Conservation (phyloP, 2,797 vertebrate species). For the Emys orbicularis region DNA sequence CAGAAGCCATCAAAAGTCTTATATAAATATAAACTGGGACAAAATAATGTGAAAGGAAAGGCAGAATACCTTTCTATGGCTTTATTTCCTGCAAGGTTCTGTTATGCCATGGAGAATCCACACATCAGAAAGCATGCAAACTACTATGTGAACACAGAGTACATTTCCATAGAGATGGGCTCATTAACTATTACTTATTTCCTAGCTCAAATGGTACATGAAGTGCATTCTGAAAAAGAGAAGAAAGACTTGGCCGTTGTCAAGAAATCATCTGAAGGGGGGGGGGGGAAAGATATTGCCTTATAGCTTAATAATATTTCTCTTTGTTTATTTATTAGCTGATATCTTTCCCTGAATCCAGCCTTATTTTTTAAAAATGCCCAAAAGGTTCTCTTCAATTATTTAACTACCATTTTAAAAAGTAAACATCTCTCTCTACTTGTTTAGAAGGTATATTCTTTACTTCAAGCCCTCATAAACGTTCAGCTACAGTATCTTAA, state of each 20-base stretch:
- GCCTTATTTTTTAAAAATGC: background rate
- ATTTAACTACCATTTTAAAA: background rate
- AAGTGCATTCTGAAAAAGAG: background rate
- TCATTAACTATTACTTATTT: background rate
- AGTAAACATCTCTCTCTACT: background rate
- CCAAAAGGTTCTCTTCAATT: background rate
- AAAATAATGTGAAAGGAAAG: background rate
- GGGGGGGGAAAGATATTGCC: too few relatives aligned
- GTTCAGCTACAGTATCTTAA: background rate
- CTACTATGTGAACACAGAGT: background rate
- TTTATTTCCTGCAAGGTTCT: background rate
- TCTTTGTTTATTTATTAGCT: background rate
- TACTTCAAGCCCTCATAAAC: background rate
- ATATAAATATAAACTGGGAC: background rate
- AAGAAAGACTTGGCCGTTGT: background rate
- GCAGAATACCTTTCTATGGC: background rate
- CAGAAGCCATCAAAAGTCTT: background rate
- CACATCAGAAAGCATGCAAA: background rate
- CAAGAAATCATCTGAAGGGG: background rate
- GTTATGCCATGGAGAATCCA: background rate
- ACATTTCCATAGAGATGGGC: background rate
- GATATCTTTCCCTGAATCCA: background rate
- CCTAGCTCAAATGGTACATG: background rate
- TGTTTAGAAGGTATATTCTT: background rate
- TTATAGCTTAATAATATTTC: fast-evolving